Evolutionary conservation across 2,113 vertebrate species (phyloP).

Genomic region (Pterocles orientalis): DNA sequence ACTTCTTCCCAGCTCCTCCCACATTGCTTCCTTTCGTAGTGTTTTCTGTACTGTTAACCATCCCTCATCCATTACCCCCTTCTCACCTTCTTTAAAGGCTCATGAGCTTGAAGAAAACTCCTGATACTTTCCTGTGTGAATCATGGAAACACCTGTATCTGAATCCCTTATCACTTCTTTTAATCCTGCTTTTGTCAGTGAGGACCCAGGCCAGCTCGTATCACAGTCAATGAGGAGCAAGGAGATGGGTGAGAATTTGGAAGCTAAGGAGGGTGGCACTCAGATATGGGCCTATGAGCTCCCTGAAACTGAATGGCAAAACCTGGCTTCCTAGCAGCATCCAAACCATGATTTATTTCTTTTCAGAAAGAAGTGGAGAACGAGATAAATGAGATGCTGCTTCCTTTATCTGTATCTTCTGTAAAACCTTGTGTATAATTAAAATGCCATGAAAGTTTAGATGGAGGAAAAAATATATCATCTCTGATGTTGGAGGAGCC

Average conservation of each 20-base stretch:
- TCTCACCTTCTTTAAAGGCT: not conserved
- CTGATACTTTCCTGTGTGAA: not conserved
- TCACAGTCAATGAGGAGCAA: not conserved
- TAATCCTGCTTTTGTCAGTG: not conserved
- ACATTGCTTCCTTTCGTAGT: not conserved
- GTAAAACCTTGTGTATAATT: not conserved
- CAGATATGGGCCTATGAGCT: not conserved
- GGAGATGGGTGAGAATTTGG: not conserved
- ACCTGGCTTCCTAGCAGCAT: not conserved
- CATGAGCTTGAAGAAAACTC: not conserved
- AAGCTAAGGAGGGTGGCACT: not conserved
- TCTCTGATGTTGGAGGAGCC: not conserved
- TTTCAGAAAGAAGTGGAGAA: not conserved
- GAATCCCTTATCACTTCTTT: not conserved
- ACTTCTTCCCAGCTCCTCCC: not conserved
- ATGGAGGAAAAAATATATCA: not conserved
- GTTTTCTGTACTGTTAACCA: not conserved
- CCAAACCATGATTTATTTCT: not conserved
- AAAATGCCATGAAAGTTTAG: not conserved
- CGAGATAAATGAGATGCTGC: not conserved
- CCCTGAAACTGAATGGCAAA: not conserved
- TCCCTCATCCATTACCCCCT: not conserved
- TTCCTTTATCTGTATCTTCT: not conserved
- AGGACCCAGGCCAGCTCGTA: not conserved
- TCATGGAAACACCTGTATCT: not conserved